A percentile compares a stretch with the other conserved stretches of the same genome.
Conservation (phyloP, 2,888 invertebrate genomes). For the Pyrochroa serraticornis region DNA sequence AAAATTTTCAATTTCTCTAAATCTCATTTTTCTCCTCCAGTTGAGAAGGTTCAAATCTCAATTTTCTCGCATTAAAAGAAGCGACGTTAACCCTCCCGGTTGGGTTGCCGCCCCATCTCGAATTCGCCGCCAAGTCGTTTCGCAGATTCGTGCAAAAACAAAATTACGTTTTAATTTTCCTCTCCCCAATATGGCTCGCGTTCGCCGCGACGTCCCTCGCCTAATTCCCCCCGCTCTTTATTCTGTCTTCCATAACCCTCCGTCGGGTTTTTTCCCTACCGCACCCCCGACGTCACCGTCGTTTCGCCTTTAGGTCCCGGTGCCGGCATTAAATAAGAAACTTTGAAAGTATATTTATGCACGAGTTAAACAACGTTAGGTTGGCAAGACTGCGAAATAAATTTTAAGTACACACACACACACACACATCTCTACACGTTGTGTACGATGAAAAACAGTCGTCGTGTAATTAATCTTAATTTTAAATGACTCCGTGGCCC, state of each 20-base stretch:
- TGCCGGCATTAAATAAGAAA: constrained; percentile 34
- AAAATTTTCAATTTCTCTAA: no score
- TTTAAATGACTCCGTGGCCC: constrained; percentile 49
- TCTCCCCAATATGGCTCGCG: constrained; percentile 40
- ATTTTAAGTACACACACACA: constrained; percentile 45
- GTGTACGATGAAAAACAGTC: constrained; percentile 47
- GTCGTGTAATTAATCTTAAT: constrained; percentile 55
- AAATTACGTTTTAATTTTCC: constrained; percentile 47
- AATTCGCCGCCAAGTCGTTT: constrained; percentile 5
- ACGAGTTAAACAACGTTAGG: constrained; percentile 50
- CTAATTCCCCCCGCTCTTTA: background rate
- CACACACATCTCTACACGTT: background rate
- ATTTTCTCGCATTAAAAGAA: no score
- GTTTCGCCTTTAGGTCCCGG: background rate
- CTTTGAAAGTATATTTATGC: no score
- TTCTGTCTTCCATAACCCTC: background rate
- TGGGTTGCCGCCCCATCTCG: background rate
- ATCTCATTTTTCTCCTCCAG: no score
- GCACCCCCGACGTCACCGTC: constrained; percentile 1
- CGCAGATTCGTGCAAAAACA: constrained; percentile 41
- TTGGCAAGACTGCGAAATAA: constrained; percentile 40
- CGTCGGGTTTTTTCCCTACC: no score
- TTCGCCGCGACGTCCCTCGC: background rate
- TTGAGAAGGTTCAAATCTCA: no score
- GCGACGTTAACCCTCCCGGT: no score